phyloP scores from a whole-genome alignment of 2,113 vertebrate genomes.

The Uria lomvia region DNA sequence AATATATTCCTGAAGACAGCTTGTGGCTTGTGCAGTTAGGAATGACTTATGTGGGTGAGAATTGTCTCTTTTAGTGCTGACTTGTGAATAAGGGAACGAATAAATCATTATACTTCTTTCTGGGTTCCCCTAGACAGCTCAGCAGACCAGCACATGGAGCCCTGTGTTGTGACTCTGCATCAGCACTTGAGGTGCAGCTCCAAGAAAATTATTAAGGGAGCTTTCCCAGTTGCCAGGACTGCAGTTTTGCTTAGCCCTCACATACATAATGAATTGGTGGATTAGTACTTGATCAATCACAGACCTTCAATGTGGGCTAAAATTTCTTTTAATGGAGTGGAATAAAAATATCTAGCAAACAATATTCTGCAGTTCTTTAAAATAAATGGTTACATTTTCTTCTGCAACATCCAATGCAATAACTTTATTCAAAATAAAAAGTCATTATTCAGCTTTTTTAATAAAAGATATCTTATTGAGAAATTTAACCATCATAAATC shows the following conservation, averaged over 20 bases:
- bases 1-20: not conserved
- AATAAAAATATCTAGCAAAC: slow-evolving; percentile 12
- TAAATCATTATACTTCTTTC: not conserved
- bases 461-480: not conserved
- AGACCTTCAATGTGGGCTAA: not conserved
- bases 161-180: not conserved
- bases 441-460: not conserved
- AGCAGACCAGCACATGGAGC: not conserved
- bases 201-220: not conserved
- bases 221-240: not conserved
- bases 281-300: not conserved
- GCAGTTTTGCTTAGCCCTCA: not conserved
- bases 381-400: not conserved
- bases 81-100: not conserved
- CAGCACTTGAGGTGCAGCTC: not conserved
- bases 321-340: not conserved
- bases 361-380: not conserved
- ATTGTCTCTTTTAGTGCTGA: not conserved
- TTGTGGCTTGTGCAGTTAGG: not conserved
- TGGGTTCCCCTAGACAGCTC: not conserved
- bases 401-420: not conserved
- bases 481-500: not conserved
- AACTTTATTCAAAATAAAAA: not conserved
- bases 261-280: not conserved
- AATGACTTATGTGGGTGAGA: not conserved